Evolutionary conservation across 2,888 invertebrate genomes (phyloP).

Genomic region (Idaea biselata): DNA sequence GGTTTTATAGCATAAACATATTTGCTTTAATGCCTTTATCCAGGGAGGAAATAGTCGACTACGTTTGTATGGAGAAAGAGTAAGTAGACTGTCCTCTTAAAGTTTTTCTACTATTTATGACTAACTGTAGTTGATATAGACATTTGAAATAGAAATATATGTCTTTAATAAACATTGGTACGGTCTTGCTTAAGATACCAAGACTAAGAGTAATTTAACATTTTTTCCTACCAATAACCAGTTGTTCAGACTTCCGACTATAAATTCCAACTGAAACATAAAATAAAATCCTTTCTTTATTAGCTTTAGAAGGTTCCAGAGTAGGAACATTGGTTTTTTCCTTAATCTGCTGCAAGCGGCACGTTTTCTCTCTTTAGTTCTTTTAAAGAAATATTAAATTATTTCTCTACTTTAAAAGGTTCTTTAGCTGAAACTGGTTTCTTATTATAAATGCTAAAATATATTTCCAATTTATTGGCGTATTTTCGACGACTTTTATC

Average conservation of each 20-base stretch:
- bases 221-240: background rate
- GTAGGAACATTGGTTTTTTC: background rate
- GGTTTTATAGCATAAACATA: no score
- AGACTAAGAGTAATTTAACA: background rate
- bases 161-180: background rate
- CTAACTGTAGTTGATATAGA: background rate
- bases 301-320: conserved; percentile 1
- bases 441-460: background rate
- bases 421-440: background rate
- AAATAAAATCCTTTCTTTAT: background rate
- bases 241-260: background rate
- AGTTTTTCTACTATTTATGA: no score
- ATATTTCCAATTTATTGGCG: background rate
- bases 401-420: background rate
- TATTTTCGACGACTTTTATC: no score
- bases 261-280: conserved; percentile 1
- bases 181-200: background rate
- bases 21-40: no score
- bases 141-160: background rate
- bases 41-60: no score
- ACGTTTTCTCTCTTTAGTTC: background rate
- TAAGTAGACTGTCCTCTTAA: no score
- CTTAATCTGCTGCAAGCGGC: background rate
- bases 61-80: no score
- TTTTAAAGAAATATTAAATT: background rate